Base-by-base conservation (phyloP, 1,140 invertebrate genomes). In the Dufourea novaeangliae region DNA sequence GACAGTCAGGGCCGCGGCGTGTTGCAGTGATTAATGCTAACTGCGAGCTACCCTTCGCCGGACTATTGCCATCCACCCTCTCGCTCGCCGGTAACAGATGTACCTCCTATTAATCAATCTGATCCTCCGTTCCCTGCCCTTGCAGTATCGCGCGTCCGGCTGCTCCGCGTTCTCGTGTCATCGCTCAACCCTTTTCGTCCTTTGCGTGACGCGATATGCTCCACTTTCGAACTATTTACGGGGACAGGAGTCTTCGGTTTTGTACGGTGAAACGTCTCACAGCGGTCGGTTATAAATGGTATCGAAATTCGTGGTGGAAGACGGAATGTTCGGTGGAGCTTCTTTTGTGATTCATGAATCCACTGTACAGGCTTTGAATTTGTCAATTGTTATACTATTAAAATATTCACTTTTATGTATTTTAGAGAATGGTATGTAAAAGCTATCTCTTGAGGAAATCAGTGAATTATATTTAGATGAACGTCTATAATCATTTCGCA, bases 1-100 rank as follows among this genome's bases (percentile, higher is more conserved):
- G 84, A 83, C 86, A 87, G 88, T 87, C 82, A 85, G 85, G n/a
- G 83, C 86, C 83, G 86, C 85, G 87, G 84, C 83, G 86, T 91
- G 89, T 90, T 91, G 88, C 89, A 86, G 90, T 91, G 91, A 92
- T 92, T 92, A 91, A 92, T 91, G 90, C 88, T 91, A 91, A 90
- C 90, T 90, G 87, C 89, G 84, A 80, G 84, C 79, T 88, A 89
- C 90, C 90, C 90, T 90, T 83, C 86, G 85, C 86, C 83, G 75
- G 66, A 85, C 89, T 88, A 90, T 89, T 88, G 83, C 86, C 84
- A 88, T 90, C 86, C 88, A 88, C 89, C 88, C 89, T 88, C 87
- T 88, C 88, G 79, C 82, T 87, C 85, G 85, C 72, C 84, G 87
- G 89, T 90, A 91, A 92, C 90, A 91, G 90, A 90, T 91, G 91